phyloP scores from a whole-genome alignment of 2,113 vertebrate species.

The Syngnathus scovelli region DNA sequence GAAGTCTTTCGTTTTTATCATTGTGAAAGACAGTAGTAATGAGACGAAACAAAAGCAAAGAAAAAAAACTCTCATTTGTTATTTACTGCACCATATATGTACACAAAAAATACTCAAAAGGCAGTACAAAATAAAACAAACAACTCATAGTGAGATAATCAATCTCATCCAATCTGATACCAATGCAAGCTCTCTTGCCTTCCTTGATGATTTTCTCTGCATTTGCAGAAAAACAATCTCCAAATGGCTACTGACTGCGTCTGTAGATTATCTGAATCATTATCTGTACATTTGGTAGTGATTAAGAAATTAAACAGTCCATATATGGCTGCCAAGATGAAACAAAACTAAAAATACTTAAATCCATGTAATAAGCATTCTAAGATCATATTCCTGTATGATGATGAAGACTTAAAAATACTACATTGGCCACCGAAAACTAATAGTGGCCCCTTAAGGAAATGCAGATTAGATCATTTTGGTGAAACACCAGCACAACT shows the following conservation, averaged over 20 bases:
- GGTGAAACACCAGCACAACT: background rate
- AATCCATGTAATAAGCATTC: constrained; percentile 1
- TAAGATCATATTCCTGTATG: background rate
- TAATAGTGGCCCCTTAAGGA: background rate
- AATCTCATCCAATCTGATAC: constrained; percentile 27
- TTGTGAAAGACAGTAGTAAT: background rate
- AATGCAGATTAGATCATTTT: background rate
- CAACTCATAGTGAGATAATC: constrained; percentile 35
- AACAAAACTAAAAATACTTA: constrained; percentile 4
- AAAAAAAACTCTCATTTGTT: constrained; percentile 24
- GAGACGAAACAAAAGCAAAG: background rate
- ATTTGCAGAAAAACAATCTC: constrained; percentile 17
- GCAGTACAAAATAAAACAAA: constrained; percentile 58
- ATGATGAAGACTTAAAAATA: constrained; percentile 28
- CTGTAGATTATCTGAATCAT: constrained; percentile 6
- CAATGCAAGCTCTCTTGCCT: constrained; percentile 1
- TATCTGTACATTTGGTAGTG: constrained; percentile 3
- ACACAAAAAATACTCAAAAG: constrained; percentile 62
- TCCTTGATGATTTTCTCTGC: constrained; percentile 6
- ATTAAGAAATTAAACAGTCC: constrained; percentile 5
- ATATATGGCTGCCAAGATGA: background rate
- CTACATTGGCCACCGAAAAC: constrained; percentile 10
- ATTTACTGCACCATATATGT: constrained; percentile 64
- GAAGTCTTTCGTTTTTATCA: background rate
- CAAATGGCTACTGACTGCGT: background rate